A percentile compares a stretch with the other conserved stretches of the same genome.
These are phyloP conservation scores for Halcyon chelicuti DNA, from an alignment of 2,797 vertebrate genomes.

Conservation along the genomic window DNA sequence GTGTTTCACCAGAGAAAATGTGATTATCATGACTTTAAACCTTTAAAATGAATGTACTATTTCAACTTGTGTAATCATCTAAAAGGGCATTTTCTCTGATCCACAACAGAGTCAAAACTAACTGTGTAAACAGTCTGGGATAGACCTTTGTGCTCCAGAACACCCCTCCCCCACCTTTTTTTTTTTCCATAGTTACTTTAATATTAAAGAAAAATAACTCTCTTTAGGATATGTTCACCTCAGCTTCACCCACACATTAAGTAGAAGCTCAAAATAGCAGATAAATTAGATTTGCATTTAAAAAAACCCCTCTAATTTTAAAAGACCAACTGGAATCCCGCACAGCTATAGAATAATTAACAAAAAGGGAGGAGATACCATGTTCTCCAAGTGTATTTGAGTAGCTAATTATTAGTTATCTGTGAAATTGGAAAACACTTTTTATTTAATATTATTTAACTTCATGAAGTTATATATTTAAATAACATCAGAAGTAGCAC, in stretches of 20 bases:
- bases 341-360: constrained; percentile 16
- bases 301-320: background rate
- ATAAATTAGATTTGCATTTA: background rate
- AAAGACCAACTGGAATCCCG: background rate
- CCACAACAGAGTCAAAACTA: background rate
- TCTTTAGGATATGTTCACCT: background rate
- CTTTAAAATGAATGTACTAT: background rate
- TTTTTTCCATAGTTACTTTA: background rate
- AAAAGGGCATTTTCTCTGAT: background rate
- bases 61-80: background rate
- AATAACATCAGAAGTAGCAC: background rate
- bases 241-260: background rate
- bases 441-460: background rate
- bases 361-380: background rate
- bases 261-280: background rate
- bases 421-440: background rate
- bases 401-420: constrained; percentile 23
- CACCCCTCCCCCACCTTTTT: background rate
- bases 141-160: background rate
- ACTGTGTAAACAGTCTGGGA: background rate
- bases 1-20: background rate
- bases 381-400: background rate
- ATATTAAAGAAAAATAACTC: background rate
- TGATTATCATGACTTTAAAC: background rate
- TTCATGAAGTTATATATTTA: background rate